Evolutionary conservation across 2,797 vertebrate genomes (phyloP).

Genomic region (Meda fulgida): DNA sequence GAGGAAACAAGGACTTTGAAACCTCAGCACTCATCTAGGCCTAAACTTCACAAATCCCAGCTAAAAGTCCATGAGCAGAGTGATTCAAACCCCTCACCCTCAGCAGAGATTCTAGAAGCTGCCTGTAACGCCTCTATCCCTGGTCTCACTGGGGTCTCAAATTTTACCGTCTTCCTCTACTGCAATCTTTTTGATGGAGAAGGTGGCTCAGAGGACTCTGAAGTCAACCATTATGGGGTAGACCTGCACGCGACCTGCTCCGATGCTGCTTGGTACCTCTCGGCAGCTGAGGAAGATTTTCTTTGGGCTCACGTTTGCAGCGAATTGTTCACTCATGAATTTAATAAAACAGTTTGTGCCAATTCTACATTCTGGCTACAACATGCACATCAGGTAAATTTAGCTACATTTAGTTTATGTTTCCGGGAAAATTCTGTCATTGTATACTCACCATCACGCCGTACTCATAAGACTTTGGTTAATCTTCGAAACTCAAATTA

Average conservation of each 20-base stretch:
- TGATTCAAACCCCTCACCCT: constrained; percentile 66
- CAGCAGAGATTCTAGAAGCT: constrained; percentile 82
- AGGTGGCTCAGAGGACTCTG: constrained; percentile 68
- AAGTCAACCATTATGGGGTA: constrained; percentile 67
- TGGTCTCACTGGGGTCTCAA: constrained; percentile 83
- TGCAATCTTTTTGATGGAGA: constrained; percentile 84
- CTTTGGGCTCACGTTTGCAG: constrained; percentile 88
- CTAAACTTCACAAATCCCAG: constrained; percentile 54
- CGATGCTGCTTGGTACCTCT: constrained; percentile 86
- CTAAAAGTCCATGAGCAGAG: constrained; percentile 43
- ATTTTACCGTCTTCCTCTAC: constrained; percentile 89
- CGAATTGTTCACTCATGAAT: constrained; percentile 85
- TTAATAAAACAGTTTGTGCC: constrained; percentile 86
- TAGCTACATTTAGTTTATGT: not conserved
- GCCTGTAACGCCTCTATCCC: constrained; percentile 84
- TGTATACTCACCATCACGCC: not conserved
- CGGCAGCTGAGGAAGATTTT: constrained; percentile 84
- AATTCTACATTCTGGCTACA: constrained; percentile 85
- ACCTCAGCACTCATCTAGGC: constrained; percentile 24
- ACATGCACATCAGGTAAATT: constrained; percentile 76
- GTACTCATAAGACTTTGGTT: not conserved
- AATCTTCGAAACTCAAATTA: not conserved
- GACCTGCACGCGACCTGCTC: constrained; percentile 83
- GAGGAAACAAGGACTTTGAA: constrained; percentile 50
- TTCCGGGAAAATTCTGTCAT: not conserved